A percentile compares a stretch with the other conserved stretches of the same genome.
These are phyloP conservation scores for Diarsia brunnea DNA, from an alignment of 2,888 invertebrate genomes.

Conservation along the genomic window DNA sequence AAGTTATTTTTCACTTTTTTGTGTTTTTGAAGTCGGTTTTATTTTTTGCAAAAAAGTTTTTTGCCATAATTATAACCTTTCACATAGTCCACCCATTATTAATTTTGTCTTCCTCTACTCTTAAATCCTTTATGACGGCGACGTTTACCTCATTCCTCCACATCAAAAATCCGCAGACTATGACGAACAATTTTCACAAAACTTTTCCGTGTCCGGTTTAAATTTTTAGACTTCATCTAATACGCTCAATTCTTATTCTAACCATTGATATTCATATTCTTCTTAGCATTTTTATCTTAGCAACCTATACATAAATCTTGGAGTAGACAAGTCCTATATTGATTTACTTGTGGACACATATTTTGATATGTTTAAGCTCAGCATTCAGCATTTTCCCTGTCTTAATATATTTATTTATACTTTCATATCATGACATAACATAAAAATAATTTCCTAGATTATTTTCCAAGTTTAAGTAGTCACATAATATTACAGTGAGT, in stretches of 20 bases:
- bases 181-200: not conserved
- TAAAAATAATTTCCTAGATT: not conserved
- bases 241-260: no score
- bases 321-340: no score
- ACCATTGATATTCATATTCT: no score
- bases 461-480: slow-evolving; percentile 4
- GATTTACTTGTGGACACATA: no score
- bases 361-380: no score
- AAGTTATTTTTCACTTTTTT: no score
- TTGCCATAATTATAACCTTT: not conserved
- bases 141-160: not conserved
- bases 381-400: no score
- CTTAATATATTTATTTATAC: not conserved
- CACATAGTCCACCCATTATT: not conserved
- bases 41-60: no score
- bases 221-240: no score
- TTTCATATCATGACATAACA: not conserved
- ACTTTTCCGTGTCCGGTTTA: not conserved
- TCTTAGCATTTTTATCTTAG: no score
- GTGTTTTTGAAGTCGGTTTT: no score
- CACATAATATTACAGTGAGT: slow-evolving; percentile 15
- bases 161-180: not conserved
- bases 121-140: not conserved
- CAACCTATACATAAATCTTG: no score
- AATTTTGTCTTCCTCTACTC: not conserved